A percentile compares a stretch with the other conserved stretches of the same genome.
Conservation (phyloP, 2,888 invertebrate species). For the Cryptus viduatorius region DNA sequence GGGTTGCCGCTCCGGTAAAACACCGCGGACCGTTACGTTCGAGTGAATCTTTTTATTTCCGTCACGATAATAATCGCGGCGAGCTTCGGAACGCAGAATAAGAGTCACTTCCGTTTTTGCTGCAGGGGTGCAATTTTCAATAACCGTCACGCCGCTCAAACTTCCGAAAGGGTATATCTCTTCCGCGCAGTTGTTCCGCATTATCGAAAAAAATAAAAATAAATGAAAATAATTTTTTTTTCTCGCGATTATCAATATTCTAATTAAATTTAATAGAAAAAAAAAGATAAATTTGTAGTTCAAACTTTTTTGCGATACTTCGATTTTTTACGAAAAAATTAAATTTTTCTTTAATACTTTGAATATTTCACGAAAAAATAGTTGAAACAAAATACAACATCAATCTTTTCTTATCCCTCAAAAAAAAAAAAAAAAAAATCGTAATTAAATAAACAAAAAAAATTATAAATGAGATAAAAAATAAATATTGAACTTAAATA, state of each 20-base stretch:
- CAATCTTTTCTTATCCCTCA: no score
- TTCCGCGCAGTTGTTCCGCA: background rate
- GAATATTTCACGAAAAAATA: no score
- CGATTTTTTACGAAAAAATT: no score
- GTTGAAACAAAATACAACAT: no score
- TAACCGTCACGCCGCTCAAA: background rate
- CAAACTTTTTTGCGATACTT: no score
- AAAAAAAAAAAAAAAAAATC: background rate
- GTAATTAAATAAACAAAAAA: background rate
- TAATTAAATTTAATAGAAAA: no score
- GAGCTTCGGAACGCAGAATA: constrained; percentile 45
- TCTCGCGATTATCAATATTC: no score
- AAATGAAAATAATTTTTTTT: no score
- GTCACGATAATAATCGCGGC: constrained; percentile 59
- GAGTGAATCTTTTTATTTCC: constrained; percentile 53
- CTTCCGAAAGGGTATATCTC: background rate
- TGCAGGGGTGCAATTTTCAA: constrained; percentile 14
- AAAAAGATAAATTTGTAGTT: no score
- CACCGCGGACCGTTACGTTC: constrained; percentile 63
- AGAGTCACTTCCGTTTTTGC: constrained; percentile 49
- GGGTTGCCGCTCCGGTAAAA: constrained; percentile 62
- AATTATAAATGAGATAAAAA: background rate
- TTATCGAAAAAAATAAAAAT: no score
- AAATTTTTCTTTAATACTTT: no score
- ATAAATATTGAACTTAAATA: background rate